Percentiles rank a stretch among this genome's conserved stretches.
phyloP scores from a whole-genome alignment of 2,113 vertebrate species.

The Entomyzon cyanotis region DNA sequence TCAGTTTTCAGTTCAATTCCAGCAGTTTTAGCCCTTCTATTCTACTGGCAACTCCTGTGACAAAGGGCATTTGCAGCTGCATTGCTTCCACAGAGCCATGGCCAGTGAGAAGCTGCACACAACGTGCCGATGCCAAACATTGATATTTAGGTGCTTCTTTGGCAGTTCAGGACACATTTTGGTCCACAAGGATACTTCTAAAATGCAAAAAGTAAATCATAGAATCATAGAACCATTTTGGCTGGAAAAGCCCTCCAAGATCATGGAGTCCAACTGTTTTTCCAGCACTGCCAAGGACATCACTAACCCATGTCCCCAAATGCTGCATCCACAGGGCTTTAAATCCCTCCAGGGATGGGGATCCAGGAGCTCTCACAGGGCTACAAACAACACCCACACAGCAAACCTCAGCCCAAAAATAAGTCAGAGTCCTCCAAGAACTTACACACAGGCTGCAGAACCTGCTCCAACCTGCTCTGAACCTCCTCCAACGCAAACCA shows the following conservation, averaged over 20 bases:
- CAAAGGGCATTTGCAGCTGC: not conserved
- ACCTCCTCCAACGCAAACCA: not conserved
- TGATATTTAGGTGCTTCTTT: fast-evolving
- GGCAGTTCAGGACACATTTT: fast-evolving
- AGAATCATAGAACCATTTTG: not conserved
- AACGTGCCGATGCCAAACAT: not conserved
- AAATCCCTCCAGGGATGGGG: not conserved
- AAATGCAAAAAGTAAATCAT: not conserved
- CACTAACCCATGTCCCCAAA: not conserved
- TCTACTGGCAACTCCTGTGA: not conserved
- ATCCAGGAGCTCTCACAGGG: not conserved
- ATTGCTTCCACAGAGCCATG: not conserved
- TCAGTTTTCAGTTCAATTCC: not conserved
- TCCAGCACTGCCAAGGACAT: not conserved
- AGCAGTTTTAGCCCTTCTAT: not conserved
- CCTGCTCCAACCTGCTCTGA: not conserved
- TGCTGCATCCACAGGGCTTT: not conserved
- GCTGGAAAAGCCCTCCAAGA: not conserved
- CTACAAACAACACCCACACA: not conserved
- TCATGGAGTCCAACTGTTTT: not conserved
- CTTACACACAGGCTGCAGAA: not conserved
- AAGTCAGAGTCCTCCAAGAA: not conserved
- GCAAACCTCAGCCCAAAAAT: not conserved
- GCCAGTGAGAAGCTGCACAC: not conserved
- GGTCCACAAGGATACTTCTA: not conserved